Evolutionary conservation across 2,797 vertebrate genomes (phyloP), one percentile per base, ranked within the genome.

Genomic region (Hafferia zeledoni): DNA sequence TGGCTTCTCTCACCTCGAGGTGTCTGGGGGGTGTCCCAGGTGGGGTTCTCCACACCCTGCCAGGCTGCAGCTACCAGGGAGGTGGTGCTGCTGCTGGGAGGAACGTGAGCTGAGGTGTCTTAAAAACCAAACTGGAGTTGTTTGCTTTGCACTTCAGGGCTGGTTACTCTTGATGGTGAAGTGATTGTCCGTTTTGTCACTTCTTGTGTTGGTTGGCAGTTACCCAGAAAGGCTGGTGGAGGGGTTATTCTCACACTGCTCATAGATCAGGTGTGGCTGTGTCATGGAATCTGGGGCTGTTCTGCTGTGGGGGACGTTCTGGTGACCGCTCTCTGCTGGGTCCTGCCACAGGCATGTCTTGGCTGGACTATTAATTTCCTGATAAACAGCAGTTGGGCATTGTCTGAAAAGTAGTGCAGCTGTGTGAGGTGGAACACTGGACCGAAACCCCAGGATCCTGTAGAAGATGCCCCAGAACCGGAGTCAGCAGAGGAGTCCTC

Each of bases 11-110:
- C 46, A 2, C 75, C 41, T 13, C 4, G 4, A 76, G 37, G 8
- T 1, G 17, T 2, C 5, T 3, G 1, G 5, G 20, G 47, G 0
- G 0, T 6, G 19, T 63, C 70, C 46, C 30, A 10, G 46, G 20
- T 14, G 55, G 23, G 15, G n/a, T 65, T 24, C 55, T 39, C 55
- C 2, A 3, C 4, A 5, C 37, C 27, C 27, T 4, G 1, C 57
- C 3, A 3, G 24, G 17, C 50, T 76, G 68, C 4, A 3, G n/a
- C 52, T 24, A 3, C 13, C 25, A 2, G 4, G 6, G 31, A 17
- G 5, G 6, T 30, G 23, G n/a, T 9, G 35, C 1, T 19, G 25
- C 25, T 43, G 46, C 41, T 33, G 41, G 44, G 25, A 61, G 56
- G 11, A 60, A 5, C 1, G 1, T 6, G 28, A 81, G 30, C 55